Percentiles rank a stretch among this genome's conserved stretches.
phyloP scores from a whole-genome alignment of 1,140 invertebrate genomes.

The Limonius californicus region DNA sequence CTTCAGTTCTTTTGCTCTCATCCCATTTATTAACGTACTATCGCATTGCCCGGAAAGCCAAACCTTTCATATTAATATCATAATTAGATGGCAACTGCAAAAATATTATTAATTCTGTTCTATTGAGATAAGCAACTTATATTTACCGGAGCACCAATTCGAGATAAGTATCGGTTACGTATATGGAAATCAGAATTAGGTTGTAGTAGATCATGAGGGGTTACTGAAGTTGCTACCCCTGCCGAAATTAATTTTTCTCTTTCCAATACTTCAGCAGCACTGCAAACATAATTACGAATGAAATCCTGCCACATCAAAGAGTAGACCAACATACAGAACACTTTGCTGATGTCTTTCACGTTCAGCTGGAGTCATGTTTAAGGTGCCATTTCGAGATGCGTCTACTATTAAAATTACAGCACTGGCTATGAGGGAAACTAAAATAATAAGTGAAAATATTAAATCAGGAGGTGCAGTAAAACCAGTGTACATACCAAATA shows the following conservation, averaged over 20 bases:
- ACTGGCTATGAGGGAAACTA: slow-evolving; percentile 71
- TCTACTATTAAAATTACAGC: slow-evolving; percentile 76
- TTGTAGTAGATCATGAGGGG: slow-evolving; percentile 40
- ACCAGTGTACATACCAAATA: slow-evolving; percentile 64
- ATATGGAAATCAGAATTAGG: slow-evolving; percentile 61
- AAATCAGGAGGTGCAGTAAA: neutral
- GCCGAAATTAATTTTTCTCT: slow-evolving; percentile 52
- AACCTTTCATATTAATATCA: slow-evolving; percentile 35
- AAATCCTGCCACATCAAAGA: neutral
- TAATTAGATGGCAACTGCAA: slow-evolving; percentile 48
- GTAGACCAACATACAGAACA: slow-evolving; percentile 44
- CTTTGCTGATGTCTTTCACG: slow-evolving; percentile 54
- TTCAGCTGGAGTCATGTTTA: slow-evolving; percentile 75
- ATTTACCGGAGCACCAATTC: slow-evolving; percentile 58
- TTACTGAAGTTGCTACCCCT: slow-evolving; percentile 50
- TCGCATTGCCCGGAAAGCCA: slow-evolving; percentile 43
- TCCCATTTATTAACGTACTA: neutral
- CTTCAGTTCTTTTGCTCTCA: neutral
- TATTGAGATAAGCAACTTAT: neutral
- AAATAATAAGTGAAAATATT: slow-evolving; percentile 24
- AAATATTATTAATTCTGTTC: slow-evolving; percentile 24
- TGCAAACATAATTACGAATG: no score
- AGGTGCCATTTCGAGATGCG: slow-evolving; percentile 60
- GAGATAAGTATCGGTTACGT: slow-evolving; percentile 59
- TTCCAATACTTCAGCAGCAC: slow-evolving; percentile 50